Evolutionary conservation across 2,888 invertebrate genomes (phyloP).

Genomic region (Eristalis pertinax): DNA sequence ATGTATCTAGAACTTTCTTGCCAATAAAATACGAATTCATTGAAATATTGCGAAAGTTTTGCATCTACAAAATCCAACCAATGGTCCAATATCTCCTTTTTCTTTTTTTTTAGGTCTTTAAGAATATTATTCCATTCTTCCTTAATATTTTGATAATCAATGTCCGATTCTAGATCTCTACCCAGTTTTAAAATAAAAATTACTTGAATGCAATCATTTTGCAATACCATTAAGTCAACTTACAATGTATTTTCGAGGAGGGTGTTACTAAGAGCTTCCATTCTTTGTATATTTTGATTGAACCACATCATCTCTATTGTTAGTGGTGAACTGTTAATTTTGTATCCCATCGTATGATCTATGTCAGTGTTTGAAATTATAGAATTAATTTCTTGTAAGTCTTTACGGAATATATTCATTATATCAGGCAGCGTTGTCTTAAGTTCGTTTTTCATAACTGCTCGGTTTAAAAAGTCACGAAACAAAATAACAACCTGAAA

Average conservation of each 20-base stretch:
- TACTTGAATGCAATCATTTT: background rate
- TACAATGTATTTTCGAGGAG: constrained; percentile 75
- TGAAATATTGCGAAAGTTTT: constrained; percentile 28
- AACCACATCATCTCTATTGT: constrained; percentile 90
- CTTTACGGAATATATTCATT: constrained; percentile 80
- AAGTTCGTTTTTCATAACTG: constrained; percentile 83
- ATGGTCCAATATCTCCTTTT: constrained; percentile 82
- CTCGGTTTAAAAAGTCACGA: constrained; percentile 83
- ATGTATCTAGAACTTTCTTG: background rate
- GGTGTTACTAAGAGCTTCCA: constrained; percentile 9
- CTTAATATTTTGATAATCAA: constrained; percentile 71
- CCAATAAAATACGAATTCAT: constrained; percentile 41
- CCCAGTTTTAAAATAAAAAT: background rate
- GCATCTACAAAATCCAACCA: constrained; percentile 83
- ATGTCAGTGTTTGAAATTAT: constrained; percentile 54
- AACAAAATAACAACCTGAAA: constrained; percentile 80
- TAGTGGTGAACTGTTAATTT: constrained; percentile 85
- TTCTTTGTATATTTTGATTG: constrained; percentile 81
- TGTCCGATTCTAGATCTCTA: constrained; percentile 58
- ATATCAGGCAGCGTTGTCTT: constrained; percentile 82
- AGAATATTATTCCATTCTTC: constrained; percentile 81
- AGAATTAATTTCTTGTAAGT: constrained; percentile 76
- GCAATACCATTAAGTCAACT: background rate
- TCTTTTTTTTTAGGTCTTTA: constrained; percentile 81
- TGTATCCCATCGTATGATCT: constrained; percentile 73